These are phyloP conservation scores for Gila robusta DNA, from an alignment of 2,797 vertebrate species.

Conservation along the genomic window DNA sequence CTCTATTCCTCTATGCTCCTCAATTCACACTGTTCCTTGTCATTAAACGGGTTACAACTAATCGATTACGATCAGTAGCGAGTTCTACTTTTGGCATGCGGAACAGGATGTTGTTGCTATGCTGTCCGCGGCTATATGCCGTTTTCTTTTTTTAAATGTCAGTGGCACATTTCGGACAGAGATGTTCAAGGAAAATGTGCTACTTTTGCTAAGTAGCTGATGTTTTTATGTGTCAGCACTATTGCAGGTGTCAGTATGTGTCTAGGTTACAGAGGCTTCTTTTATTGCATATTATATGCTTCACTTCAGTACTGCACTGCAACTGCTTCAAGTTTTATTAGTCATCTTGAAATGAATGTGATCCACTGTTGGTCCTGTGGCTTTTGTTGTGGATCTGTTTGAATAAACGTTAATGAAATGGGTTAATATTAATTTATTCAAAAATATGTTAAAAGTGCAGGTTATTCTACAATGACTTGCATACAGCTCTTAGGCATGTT, in stretches of 20 bases:
- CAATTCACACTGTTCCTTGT: not conserved
- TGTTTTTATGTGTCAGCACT: constrained; percentile 25
- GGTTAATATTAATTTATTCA: not conserved
- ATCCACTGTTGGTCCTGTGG: not conserved
- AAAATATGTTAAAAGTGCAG: not conserved
- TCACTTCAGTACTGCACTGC: not conserved
- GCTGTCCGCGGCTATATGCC: not conserved
- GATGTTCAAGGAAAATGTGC: constrained; percentile 5
- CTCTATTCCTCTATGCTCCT: not conserved
- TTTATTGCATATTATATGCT: constrained; percentile 20
- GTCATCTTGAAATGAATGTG: not conserved
- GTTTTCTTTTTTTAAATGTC: not conserved
- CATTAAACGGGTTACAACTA: not conserved
- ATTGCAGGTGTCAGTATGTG: constrained; percentile 7
- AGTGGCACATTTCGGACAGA: constrained; percentile 18
- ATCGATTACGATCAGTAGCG: not conserved
- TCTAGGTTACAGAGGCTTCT: not conserved
- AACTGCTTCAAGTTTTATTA: constrained; percentile 20
- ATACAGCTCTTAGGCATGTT: not conserved
- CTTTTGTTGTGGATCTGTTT: constrained; percentile 16
- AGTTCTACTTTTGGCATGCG: constrained; percentile 16
- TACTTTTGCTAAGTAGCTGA: constrained; percentile 35
- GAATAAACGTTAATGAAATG: not conserved
- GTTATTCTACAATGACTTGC: not conserved
- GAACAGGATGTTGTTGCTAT: constrained; percentile 41